Conservation (phyloP, 2,797 vertebrate genomes). For the Benthosema pterotum region DNA sequence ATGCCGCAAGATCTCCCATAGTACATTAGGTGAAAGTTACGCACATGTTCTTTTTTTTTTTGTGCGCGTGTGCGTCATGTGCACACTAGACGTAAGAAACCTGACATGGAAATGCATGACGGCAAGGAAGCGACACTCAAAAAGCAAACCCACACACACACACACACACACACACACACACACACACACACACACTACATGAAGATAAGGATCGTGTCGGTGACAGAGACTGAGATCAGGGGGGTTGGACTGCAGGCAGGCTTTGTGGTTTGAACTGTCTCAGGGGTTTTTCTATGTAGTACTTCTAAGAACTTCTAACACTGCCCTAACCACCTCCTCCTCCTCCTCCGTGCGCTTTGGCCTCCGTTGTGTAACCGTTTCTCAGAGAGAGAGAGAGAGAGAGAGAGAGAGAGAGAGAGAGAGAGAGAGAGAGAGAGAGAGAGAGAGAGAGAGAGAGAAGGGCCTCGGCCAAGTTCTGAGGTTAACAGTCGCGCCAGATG, state of each 20-base stretch:
- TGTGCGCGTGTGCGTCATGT: too few relatives aligned
- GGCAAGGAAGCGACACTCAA: too few relatives aligned
- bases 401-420: slow-evolving; percentile 5
- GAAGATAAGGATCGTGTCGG: slow-evolving; percentile 8
- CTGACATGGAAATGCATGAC: too few relatives aligned
- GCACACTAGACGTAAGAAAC: too few relatives aligned
- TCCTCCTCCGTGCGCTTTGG: slow-evolving; percentile 47
- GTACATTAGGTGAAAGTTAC: too few relatives aligned
- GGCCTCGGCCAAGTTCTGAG: slow-evolving; percentile 72
- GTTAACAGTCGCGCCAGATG: slow-evolving; percentile 71
- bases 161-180: too few relatives aligned
- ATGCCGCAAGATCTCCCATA: too few relatives aligned
- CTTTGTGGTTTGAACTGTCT: slow-evolving; percentile 2
- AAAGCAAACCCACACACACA: too few relatives aligned
- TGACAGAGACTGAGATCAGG: background rate
- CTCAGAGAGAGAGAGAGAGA: slow-evolving; percentile 43
- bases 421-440: slow-evolving; percentile 1
- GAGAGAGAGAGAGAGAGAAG: background rate
- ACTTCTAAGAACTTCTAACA: too few relatives aligned
- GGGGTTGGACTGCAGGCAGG: background rate
- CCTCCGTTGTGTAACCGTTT: slow-evolving; percentile 48
- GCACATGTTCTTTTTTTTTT: too few relatives aligned
- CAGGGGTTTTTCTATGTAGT: too few relatives aligned
- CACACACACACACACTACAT: too few relatives aligned
- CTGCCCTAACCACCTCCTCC: slow-evolving; percentile 56